phyloP scores from a whole-genome alignment of 2,888 invertebrate genomes.

The Lampropteryx suffumata region DNA sequence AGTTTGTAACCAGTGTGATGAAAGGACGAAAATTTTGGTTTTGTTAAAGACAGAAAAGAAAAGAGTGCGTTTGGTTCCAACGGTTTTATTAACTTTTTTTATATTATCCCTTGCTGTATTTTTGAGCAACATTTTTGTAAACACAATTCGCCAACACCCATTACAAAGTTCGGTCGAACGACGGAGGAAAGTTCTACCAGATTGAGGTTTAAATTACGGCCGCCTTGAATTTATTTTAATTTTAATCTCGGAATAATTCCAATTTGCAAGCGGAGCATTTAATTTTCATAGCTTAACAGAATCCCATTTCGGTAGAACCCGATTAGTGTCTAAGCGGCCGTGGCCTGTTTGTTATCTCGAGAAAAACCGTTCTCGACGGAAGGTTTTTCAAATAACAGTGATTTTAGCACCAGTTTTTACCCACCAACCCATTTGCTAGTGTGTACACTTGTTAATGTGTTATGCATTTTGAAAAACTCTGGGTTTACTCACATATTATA shows the following conservation, averaged over 20 bases:
- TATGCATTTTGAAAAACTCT: no score
- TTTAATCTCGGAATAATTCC: conserved; percentile 61
- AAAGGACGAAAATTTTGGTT: no score
- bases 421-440: no score
- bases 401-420: conserved; percentile 12
- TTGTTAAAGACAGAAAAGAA: no score
- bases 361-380: conserved; percentile 48
- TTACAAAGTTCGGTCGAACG: conserved; percentile 43
- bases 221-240: conserved; percentile 62
- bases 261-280: conserved; percentile 62
- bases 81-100: no score
- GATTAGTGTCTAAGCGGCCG: conserved; percentile 65
- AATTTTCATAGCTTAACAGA: conserved; percentile 67
- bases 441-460: no score
- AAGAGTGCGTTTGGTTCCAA: no score
- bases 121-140: conserved; percentile 23
- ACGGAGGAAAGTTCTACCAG: conserved; percentile 50
- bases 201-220: conserved; percentile 57
- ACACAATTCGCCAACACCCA: conserved; percentile 31
- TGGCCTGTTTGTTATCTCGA: conserved; percentile 66
- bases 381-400: conserved; percentile 39
- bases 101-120: not conserved
- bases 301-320: conserved; percentile 62
- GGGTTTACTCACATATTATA: no score
- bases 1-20: no score